Base-by-base conservation (phyloP, 2,888 invertebrate species). In the Tyria jacobaeae region DNA sequence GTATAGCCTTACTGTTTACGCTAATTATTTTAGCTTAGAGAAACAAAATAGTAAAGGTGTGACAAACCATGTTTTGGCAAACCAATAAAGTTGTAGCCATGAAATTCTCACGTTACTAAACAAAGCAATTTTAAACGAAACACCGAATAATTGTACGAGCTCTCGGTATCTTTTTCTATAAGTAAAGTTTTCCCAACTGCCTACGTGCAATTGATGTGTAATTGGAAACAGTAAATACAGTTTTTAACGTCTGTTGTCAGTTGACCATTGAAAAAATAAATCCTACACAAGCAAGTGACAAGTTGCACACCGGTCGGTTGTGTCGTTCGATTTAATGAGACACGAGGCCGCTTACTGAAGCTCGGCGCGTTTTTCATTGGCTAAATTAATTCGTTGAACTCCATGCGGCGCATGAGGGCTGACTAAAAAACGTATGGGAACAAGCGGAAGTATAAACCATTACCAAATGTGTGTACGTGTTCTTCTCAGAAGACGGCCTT, bases 311-410 rank as follows among this genome's bases (percentile, higher is more conserved):
- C 69, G 75, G 73, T 75, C 71, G 68, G 64, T 72, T 78, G 78
- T 78, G 69, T 76, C 68, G 64, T 78, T 67, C 76, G 66, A 69
- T 71, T 72, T 81, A 81, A 83, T 82, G 79, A 83, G 78, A 80
- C 73, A 61, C 68, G 72, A 66, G 70, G 69, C 53, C 51, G 60
- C 66, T 70, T 70, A 68, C 58, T 55, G 66, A 60, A 62, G 54
- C 62, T 71, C 70, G 75, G 65, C 41, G 55, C 58, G 62, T 77
- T 80, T 81, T 84, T 84, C 82, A 80, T 81, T 82, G 76, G 76
- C 80, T 84, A 86, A 90, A 91, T 87, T 83, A 88, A 89, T 91
- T 92, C 90, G 83, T 78, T 89, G 91, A 91, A 90, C 79, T 85
- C 82, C 67, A 70, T 76, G 62, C 74, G 66, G 71, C 80, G 80